Percentiles rank a stretch among this genome's conserved stretches.
Evolutionary conservation across 2,888 invertebrate species (phyloP).

Genomic region (Palloptera scutellata): DNA sequence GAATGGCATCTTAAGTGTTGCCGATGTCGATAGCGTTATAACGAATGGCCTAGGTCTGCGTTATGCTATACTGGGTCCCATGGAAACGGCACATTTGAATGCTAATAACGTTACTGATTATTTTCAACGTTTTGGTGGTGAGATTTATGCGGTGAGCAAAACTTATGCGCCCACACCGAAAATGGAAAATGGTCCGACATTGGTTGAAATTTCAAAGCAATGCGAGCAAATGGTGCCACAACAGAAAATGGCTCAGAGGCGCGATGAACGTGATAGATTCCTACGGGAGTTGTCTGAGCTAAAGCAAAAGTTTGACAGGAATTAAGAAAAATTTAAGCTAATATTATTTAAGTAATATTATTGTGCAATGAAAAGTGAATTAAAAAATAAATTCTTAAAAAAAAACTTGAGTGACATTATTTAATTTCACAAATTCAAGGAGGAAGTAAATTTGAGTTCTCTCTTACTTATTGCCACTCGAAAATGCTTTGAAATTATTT

Average conservation of each 20-base stretch:
- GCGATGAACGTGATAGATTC: constrained; percentile 83
- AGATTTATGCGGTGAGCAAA: constrained; percentile 71
- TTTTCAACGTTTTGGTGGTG: constrained; percentile 70
- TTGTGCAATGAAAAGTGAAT: not conserved
- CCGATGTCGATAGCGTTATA: constrained; percentile 92
- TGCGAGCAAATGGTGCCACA: constrained; percentile 77
- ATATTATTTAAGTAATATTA: not conserved
- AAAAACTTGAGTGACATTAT: not conserved
- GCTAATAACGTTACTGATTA: constrained; percentile 81
- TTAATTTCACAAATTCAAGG: not conserved
- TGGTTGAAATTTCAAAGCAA: constrained; percentile 74
- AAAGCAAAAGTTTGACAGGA: constrained; percentile 73
- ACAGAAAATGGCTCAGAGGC: constrained; percentile 73
- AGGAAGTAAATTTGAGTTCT: no score
- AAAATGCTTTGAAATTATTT: constrained; percentile 4
- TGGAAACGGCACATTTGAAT: constrained; percentile 94
- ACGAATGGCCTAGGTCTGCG: constrained; percentile 92
- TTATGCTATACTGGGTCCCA: constrained; percentile 92
- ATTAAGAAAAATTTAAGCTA: not conserved
- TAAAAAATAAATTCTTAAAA: not conserved
- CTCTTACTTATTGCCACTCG: no score
- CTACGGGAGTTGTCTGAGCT: constrained; percentile 79
- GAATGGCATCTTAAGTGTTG: constrained; percentile 80
- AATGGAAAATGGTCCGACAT: constrained; percentile 74
- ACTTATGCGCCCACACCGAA: constrained; percentile 79